Base-by-base conservation (phyloP, 2,113 vertebrate genomes). In the Chloebia gouldiae region DNA sequence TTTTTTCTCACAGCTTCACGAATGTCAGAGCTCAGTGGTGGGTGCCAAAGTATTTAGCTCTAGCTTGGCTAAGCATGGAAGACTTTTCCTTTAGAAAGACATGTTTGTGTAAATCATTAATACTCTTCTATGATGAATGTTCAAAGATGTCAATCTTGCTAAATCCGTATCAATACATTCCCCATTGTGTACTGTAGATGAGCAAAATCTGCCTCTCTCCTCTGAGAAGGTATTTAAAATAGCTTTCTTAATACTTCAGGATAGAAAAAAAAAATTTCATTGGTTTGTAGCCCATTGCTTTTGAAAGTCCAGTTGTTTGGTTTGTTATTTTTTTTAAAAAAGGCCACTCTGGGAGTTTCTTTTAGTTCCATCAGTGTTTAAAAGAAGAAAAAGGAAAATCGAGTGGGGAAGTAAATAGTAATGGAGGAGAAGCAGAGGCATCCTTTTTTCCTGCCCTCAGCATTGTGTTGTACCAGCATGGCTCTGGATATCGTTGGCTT, bases 151-250 rank as follows among this genome's bases (percentile, higher is more conserved):
- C 93, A 91, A 0, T 94, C 93, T 87, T 76, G 50, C 31, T 76
- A 80, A 97, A 77, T 85, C 63, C 71, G 77, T 96, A 45, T 61
- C 78, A 94, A 63, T 95, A 63, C 81, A 54, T 11, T 91, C 47
- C 27, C 39, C 85, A 14, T 73, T 95, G 35, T 57, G 9, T 54
- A 39, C 13, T 56, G 54, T 21, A 63, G 39, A 77, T 86, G 24
- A 80, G n/a, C 17, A 54, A 63, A 40, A 64, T 70, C 70, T 82
- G 20, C 54, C 11, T 45, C 78, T 87, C 45, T 69, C 5, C 12
- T 69, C 50, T 56, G 59, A 86, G 45, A 66, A 66, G 30, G 13
- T 37, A 28, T 76, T 95, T 82, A 40, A n/a, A 85, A 28, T 49
- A 66, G 27, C 0, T 0, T 50, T 85, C 54, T 79, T 92, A 37